A percentile compares a stretch with the other conserved stretches of the same genome.
These are phyloP conservation scores for Mesembrinibis cayennensis DNA, from an alignment of 2,113 vertebrate genomes.

Conservation along the genomic window DNA sequence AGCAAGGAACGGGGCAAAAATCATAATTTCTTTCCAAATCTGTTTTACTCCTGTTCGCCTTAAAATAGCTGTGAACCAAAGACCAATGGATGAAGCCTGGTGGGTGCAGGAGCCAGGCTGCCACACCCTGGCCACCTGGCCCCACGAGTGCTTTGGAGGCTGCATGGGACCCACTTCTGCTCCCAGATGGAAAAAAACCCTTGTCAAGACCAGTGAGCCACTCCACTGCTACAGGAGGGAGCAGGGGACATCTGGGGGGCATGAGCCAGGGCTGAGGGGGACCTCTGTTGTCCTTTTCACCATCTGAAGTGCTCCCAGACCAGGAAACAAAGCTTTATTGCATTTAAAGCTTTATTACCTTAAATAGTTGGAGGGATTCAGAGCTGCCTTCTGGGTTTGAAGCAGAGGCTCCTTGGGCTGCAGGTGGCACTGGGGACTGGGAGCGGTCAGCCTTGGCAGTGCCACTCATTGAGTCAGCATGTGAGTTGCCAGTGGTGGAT, in stretches of 20 bases:
- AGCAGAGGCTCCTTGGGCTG: background rate
- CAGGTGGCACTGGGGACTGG: fast-evolving
- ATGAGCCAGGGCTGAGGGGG: background rate
- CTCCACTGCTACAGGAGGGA: background rate
- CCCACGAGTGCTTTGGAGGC: background rate
- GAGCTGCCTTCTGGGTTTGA: background rate
- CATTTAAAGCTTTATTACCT: background rate
- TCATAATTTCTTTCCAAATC: background rate
- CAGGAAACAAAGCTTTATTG: background rate
- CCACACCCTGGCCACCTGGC: too few species aligned
- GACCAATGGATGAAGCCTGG: background rate
- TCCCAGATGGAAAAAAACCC: background rate
- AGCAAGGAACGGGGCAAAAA: background rate
- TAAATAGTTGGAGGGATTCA: background rate
- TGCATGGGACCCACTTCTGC: background rate
- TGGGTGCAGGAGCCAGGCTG: background rate
- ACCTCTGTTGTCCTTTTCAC: background rate
- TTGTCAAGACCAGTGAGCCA: background rate
- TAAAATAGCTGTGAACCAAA: background rate
- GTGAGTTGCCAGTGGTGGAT: background rate
- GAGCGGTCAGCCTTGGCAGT: background rate
- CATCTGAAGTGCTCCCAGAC: background rate
- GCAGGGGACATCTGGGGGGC: fast-evolving
- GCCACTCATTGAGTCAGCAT: fast-evolving
- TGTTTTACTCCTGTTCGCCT: background rate